Percentiles rank a stretch among this genome's conserved stretches.
phyloP scores from a whole-genome alignment of 2,113 vertebrate genomes.

The Charadrius vociferus region DNA sequence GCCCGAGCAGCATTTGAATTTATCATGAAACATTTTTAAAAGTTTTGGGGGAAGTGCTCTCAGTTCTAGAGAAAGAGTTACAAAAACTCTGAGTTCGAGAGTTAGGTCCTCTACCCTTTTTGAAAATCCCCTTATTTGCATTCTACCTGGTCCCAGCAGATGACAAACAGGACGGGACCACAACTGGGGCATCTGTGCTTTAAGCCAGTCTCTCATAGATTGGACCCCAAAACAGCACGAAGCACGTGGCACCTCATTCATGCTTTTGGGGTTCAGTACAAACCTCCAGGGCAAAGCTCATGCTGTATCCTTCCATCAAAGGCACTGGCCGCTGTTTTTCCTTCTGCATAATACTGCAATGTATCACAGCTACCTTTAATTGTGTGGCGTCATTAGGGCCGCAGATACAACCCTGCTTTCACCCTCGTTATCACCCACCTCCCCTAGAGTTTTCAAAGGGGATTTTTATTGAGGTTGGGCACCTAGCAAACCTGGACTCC shows the following conservation, averaged over 20 bases:
- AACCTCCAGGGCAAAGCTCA: neutral
- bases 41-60: neutral
- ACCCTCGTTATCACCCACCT: neutral
- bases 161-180: neutral
- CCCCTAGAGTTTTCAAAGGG: neutral
- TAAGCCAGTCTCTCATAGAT: neutral
- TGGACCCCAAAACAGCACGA: neutral
- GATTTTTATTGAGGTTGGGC: neutral
- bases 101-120: neutral
- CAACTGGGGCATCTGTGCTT: neutral
- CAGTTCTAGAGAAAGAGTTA: neutral
- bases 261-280: neutral
- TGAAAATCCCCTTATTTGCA: neutral
- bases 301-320: neutral
- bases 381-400: neutral
- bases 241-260: neutral
- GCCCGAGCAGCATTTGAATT: neutral
- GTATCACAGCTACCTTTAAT: neutral
- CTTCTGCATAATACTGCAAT: neutral
- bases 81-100: neutral
- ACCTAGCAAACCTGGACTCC: neutral
- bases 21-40: neutral
- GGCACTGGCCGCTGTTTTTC: neutral
- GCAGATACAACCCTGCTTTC: neutral
- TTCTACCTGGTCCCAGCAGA: neutral